phyloP scores from a whole-genome alignment of 2,888 invertebrate species.

The Rapana venosa region DNA sequence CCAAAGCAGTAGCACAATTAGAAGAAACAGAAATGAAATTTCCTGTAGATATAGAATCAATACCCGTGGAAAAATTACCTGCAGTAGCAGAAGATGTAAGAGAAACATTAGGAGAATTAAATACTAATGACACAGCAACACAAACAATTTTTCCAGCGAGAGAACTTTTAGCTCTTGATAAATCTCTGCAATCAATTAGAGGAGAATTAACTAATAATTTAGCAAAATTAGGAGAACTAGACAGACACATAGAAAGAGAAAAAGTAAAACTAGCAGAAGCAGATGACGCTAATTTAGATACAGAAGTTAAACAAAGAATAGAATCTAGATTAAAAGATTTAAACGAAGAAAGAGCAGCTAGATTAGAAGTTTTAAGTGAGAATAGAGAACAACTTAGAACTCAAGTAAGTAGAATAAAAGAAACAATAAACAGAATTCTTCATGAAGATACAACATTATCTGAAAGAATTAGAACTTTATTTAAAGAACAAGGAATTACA shows the following conservation, averaged over 20 bases:
- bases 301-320: background rate
- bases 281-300: background rate
- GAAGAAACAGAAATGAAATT: no score
- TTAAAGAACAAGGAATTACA: constrained; percentile 11
- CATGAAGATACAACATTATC: constrained; percentile 11
- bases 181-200: background rate
- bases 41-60: no score
- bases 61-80: no score
- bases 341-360: background rate
- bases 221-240: background rate
- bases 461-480: constrained; percentile 1
- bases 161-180: constrained; percentile 5
- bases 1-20: no score
- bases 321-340: background rate
- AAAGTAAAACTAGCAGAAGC: background rate
- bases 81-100: no score
- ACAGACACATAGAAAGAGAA: background rate
- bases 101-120: no score
- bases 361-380: background rate
- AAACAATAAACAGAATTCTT: constrained; percentile 2
- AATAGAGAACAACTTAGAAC: background rate
- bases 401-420: background rate
- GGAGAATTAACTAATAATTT: background rate
- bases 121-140: no score
- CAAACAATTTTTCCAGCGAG: no score